Evolutionary conservation across 2,113 vertebrate species (phyloP), one percentile per base, ranked within the genome.

Genomic region (Onychorhynchus coronatus): DNA sequence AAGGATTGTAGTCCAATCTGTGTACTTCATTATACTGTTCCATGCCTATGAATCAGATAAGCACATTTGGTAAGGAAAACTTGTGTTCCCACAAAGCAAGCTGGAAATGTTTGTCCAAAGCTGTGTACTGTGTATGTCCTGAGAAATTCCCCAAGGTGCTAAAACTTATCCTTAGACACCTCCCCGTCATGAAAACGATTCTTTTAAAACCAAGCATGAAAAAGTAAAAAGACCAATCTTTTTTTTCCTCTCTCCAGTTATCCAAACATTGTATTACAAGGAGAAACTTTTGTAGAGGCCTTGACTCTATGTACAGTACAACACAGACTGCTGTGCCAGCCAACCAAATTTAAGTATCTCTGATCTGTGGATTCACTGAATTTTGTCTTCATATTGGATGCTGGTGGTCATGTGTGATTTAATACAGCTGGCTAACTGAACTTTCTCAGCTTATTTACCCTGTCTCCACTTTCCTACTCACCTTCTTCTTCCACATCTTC

Each of bases 161-260:
- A 82, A 59, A 6, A 33, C 9, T 72, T 39, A 73, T 59, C 28
- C 23, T 42, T 53, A 53, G 19, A 44, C 11, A 41, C 8, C 1
- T 19, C 14, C 52, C 21, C 8, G 8, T 58, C 23, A 35, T 7
- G 28, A 74, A 86, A 70, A 41, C 49, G 0, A n/a, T 31, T 59
- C 2, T 52, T 89, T 44, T 17, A 41, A 74, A 74, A 91, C 30
- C 6, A 49, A 59, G 8, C 7, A 28, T 58, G 24, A 66, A 44
- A 68, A 35, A 0, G 0, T 50, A 13, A 55, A 67, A 75, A 35
- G 5, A 7, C 8, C 5, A 8, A 5, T 41, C 16, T 14, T 12
- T 59, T 65, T 14, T 6, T 1, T 6, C 8, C 17, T 67, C 21
- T 61, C 30, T 53, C 17, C 17, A 53, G 22, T 67, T 80, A 61